Conservation (phyloP, 1,140 invertebrate genomes). For the Drosophila albomicans region DNA sequence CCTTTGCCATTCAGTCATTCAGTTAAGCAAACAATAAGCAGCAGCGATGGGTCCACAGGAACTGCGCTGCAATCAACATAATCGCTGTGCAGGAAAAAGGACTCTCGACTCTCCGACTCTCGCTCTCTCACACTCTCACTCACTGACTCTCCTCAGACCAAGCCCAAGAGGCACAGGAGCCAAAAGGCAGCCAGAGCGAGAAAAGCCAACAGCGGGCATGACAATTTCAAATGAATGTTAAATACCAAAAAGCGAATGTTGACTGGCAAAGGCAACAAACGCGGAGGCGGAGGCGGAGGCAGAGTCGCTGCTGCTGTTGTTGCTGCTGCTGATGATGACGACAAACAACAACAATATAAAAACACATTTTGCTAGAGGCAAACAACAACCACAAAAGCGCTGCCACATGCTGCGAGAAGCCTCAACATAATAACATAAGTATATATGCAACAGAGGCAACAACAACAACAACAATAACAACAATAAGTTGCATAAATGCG, state of each 20-base stretch:
- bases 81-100: constrained; percentile 73
- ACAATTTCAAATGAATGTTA: constrained; percentile 82
- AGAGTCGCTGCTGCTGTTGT: no score
- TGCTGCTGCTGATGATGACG: constrained; percentile 32
- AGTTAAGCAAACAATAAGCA: constrained; percentile 77
- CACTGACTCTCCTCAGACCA: background rate
- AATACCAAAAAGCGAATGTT: constrained; percentile 61
- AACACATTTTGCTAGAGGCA: constrained; percentile 52
- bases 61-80: constrained; percentile 79
- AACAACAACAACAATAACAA: constrained; percentile 43
- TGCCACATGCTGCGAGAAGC: constrained; percentile 68
- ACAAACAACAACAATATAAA: constrained; percentile 57
- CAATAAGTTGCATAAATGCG: constrained; percentile 68
- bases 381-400: constrained; percentile 50
- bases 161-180: background rate
- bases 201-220: constrained; percentile 61
- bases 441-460: constrained; percentile 31
- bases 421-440: constrained; percentile 34
- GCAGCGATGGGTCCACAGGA: constrained; percentile 62
- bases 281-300: background rate
- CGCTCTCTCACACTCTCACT: no score
- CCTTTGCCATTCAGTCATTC: constrained; percentile 62
- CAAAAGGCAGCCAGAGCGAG: background rate
- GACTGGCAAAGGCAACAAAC: constrained; percentile 60
- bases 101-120: constrained; percentile 10